These are phyloP conservation scores for Caenorhabditis briggsae DNA, from an alignment of 1,140 invertebrate genomes.

Conservation along the genomic window DNA sequence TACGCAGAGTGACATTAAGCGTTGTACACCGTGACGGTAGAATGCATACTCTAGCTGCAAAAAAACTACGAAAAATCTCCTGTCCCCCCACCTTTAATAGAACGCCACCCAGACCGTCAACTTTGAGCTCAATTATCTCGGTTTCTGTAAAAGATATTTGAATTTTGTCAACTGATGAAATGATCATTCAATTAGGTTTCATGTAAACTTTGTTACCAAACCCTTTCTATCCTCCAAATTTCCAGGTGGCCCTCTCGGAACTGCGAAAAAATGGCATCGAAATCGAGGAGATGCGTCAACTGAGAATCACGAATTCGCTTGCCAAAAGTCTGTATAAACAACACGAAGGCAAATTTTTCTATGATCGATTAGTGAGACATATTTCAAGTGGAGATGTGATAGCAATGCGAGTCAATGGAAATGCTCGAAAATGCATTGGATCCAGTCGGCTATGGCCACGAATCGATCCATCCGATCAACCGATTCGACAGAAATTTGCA, in stretches of 20 bases:
- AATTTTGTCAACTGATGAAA: too few species aligned
- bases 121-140: too few species aligned
- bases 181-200: too few species aligned
- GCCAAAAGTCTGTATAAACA: background rate
- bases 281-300: constrained; percentile 43
- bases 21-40: too few species aligned
- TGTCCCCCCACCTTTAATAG: too few species aligned
- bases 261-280: constrained; percentile 22
- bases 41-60: too few species aligned
- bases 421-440: constrained; percentile 57
- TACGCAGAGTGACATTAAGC: too few species aligned
- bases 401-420: constrained; percentile 58
- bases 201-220: background rate
- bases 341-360: constrained; percentile 69
- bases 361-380: constrained; percentile 67
- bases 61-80: too few species aligned
- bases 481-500: constrained; percentile 64
- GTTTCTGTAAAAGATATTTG: too few species aligned
- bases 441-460: constrained; percentile 44
- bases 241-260: constrained; percentile 22
- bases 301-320: background rate
- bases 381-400: constrained; percentile 65
- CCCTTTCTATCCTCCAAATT: too few species aligned
- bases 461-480: background rate
- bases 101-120: too few species aligned